phyloP scores from a whole-genome alignment of 2,797 vertebrate species.

The Melopsittacus undulatus region DNA sequence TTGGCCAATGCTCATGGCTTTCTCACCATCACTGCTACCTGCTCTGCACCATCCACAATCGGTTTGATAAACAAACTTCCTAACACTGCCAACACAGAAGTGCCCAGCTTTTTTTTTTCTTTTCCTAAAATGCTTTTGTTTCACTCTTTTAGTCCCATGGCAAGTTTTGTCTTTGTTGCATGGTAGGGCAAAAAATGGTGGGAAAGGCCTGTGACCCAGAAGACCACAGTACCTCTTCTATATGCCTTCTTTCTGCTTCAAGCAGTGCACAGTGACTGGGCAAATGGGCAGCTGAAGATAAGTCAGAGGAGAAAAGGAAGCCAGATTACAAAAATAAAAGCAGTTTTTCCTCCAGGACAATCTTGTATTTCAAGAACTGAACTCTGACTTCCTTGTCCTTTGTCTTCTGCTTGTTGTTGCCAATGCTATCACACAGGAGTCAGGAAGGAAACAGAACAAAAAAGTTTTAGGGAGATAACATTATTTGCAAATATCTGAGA shows the following conservation, averaged over 20 bases:
- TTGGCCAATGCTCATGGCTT: neutral
- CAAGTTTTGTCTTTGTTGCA: neutral
- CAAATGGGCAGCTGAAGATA: neutral
- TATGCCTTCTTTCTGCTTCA: neutral
- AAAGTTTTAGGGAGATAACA: neutral
- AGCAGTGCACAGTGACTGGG: neutral
- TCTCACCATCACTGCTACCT: neutral
- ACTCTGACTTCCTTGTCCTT: slow-evolving; percentile 33
- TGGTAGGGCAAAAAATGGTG: neutral
- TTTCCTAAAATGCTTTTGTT: neutral
- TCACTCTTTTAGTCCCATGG: neutral
- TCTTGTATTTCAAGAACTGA: neutral
- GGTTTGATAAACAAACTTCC: neutral
- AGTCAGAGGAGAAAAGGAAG: slow-evolving; percentile 9
- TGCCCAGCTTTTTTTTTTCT: neutral
- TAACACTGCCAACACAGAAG: neutral
- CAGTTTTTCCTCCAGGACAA: slow-evolving; percentile 4
- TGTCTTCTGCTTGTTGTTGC: neutral
- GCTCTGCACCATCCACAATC: neutral
- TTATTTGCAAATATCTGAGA: neutral
- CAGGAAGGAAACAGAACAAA: slow-evolving; percentile 28
- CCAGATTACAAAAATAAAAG: slow-evolving; percentile 9
- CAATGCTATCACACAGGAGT: neutral
- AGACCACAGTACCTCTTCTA: neutral
- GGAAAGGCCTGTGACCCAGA: neutral